Conservation (phyloP, 53 echinoderm and acorn worm species). For the Glandiceps talaboti region DNA sequence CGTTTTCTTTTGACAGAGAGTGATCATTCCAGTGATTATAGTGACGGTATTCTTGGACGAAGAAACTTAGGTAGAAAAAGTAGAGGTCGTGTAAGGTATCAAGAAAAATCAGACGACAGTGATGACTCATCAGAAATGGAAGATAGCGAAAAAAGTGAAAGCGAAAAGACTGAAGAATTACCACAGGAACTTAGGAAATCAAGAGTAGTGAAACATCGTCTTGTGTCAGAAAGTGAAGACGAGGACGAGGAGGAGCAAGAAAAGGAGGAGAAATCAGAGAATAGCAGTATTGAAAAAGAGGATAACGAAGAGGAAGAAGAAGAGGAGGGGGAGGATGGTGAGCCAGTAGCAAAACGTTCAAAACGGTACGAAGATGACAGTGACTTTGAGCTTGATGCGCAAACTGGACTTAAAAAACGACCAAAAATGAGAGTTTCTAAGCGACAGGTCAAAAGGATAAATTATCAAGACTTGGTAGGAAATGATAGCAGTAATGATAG, state of each 20-base stretch:
- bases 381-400: conserved; percentile 7
- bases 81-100: neutral
- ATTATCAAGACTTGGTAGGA: conserved; percentile 2
- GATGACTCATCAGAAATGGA: neutral
- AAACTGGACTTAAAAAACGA: neutral
- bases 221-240: conserved; percentile 55
- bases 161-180: neutral
- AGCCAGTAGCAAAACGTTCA: neutral
- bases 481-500: conserved; percentile 5
- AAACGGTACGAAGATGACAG: conserved; percentile 11
- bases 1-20: no score
- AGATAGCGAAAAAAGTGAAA: neutral
- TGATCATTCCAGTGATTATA: conserved; percentile 34
- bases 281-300: conserved; percentile 4
- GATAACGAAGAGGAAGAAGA: conserved; percentile 1
- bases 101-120: conserved; percentile 6
- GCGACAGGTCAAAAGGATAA: neutral
- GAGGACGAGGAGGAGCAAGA: conserved; percentile 28
- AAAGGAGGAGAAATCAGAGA: conserved; percentile 10
- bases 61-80: neutral
- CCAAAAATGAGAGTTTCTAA: neutral
- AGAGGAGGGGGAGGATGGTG: conserved; percentile 10
- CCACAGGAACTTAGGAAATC: neutral
- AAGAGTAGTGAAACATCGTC: conserved; percentile 21
- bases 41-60: conserved; percentile 11